Conservation (phyloP, 2,113 vertebrate genomes). For the Epinephelus lanceolatus region DNA sequence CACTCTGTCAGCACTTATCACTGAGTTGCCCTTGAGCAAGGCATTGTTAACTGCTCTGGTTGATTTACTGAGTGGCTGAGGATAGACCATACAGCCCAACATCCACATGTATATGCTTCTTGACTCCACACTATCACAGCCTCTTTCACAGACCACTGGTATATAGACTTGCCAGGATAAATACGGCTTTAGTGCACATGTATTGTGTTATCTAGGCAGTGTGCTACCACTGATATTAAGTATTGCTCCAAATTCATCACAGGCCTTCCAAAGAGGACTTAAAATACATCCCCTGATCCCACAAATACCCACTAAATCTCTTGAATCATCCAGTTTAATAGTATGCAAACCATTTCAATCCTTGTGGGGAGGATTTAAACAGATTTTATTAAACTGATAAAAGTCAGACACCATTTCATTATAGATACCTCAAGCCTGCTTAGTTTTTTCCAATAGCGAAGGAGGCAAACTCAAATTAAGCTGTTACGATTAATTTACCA, state of each 20-base stretch:
- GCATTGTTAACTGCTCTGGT: slow-evolving; percentile 25
- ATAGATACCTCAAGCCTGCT: slow-evolving; percentile 35
- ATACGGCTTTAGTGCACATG: slow-evolving; percentile 24
- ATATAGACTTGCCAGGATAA: slow-evolving; percentile 20
- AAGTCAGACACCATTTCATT: slow-evolving; percentile 61
- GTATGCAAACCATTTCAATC: slow-evolving; percentile 40
- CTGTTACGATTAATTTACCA: slow-evolving; percentile 73
- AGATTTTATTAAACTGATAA: slow-evolving; percentile 55
- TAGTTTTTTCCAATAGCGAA: slow-evolving; percentile 38
- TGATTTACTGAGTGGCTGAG: slow-evolving; percentile 13
- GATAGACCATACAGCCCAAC: neutral
- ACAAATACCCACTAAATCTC: slow-evolving; percentile 30
- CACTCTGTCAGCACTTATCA: neutral
- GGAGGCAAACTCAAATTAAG: slow-evolving; percentile 39
- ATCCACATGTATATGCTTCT: slow-evolving; percentile 8
- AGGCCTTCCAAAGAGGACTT: neutral
- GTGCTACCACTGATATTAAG: slow-evolving; percentile 6
- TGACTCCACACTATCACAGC: slow-evolving; percentile 1
- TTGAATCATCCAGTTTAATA: slow-evolving; percentile 44
- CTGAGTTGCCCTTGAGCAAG: slow-evolving; percentile 40
- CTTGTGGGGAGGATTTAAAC: slow-evolving; percentile 47
- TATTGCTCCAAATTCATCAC: slow-evolving; percentile 3
- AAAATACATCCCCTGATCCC: slow-evolving; percentile 21
- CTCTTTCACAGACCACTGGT: slow-evolving; percentile 22
- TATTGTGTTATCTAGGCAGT: slow-evolving; percentile 9